These are phyloP conservation scores for Corythaeola cristata DNA, from an alignment of 2,113 vertebrate genomes.

Conservation along the genomic window DNA sequence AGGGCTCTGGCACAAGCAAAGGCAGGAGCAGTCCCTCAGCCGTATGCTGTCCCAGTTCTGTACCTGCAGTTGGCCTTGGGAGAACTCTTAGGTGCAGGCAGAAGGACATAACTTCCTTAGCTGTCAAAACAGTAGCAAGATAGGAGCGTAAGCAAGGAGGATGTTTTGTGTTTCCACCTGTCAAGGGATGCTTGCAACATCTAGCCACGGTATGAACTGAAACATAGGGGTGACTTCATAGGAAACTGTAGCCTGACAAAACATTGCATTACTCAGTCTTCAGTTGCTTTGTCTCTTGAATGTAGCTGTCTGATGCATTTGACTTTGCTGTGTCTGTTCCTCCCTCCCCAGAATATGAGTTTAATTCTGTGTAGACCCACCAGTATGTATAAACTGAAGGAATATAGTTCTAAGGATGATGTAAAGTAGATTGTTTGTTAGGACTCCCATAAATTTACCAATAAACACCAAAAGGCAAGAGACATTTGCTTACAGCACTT, in stretches of 20 bases:
- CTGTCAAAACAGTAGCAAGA: neutral
- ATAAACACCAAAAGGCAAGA: neutral
- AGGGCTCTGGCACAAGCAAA: neutral
- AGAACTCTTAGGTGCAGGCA: neutral
- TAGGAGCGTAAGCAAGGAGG: neutral
- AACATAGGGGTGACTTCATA: neutral
- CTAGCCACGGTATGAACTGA: neutral
- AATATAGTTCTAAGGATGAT: neutral
- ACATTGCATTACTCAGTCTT: neutral
- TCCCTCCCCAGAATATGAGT: neutral
- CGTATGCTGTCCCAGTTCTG: fast-evolving
- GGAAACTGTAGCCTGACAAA: neutral
- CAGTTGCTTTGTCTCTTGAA: neutral
- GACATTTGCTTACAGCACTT: neutral
- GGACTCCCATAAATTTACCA: neutral
- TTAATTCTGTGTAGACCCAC: neutral
- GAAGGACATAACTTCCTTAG: neutral
- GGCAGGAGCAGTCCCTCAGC: neutral
- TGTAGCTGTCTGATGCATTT: neutral
- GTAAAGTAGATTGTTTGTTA: neutral
- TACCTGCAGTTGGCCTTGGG: neutral
- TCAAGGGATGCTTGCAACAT: neutral
- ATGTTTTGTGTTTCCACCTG: neutral
- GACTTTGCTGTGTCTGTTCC: neutral
- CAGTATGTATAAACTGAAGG: neutral